phyloP scores from a whole-genome alignment of 2,888 invertebrate genomes.

The Acholoe squamosa region DNA sequence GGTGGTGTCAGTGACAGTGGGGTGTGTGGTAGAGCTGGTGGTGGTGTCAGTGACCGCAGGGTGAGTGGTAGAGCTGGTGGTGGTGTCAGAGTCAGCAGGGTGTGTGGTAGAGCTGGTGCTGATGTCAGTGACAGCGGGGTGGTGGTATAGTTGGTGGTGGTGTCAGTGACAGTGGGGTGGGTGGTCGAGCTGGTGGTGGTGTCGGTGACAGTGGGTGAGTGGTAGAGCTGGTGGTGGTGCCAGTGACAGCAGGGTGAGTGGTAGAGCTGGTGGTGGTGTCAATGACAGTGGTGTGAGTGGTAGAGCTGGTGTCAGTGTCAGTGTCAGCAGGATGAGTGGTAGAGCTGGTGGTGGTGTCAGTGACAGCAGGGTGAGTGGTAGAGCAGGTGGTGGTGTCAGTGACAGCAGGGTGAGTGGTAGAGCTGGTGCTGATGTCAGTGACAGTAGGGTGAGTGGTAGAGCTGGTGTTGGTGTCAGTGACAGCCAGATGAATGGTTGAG shows the following conservation, averaged over 20 bases:
- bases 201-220: not conserved
- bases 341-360: not conserved
- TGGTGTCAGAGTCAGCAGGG: not conserved
- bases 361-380: not conserved
- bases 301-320: too few relatives aligned
- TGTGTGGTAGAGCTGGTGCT: not conserved
- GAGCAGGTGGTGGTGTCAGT: too few relatives aligned
- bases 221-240: not conserved
- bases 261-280: not conserved
- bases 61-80: not conserved
- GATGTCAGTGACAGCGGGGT: not conserved
- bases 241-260: not conserved
- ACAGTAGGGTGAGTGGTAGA: not conserved
- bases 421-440: not conserved
- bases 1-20: not conserved
- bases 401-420: too few relatives aligned
- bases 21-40: not conserved
- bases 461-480: not conserved
- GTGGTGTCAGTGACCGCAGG: too few relatives aligned
- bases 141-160: not conserved
- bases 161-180: too few relatives aligned
- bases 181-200: not conserved
- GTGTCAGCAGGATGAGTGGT: too few relatives aligned
- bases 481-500: not conserved
- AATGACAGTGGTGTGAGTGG: not conserved